Evolutionary conservation across 2,888 invertebrate genomes (phyloP), one percentile per base, ranked within the genome.

Genomic region (Drosophila meridiana): DNA sequence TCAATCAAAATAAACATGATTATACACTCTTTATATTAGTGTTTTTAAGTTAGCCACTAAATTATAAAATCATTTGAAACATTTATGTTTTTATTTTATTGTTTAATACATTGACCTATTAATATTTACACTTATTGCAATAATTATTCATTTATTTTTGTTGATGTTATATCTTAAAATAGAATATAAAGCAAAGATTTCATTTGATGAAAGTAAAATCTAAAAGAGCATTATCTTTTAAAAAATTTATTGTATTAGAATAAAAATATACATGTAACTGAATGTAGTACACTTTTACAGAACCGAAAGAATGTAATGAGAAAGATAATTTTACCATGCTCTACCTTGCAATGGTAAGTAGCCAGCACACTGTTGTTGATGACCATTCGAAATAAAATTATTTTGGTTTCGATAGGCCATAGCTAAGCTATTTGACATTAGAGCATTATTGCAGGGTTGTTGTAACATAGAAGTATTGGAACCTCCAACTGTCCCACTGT

Each of bases 321-420:
- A 53, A 61, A 66, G 48, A 53, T 57, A 67, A 57, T 62, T 86
- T 88, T 97, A 97, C 97, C 97, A 97, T 92, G 97, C 97, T 93
- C 97, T 94, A 82, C 96, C 96, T 93, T 97, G 96, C 70, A 97
- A 95, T 85, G 97, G 96, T 85, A 97, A 95, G 93, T 97, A 97
- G 69, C 97, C 96, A 69, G 96, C 95, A 94, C 97, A 97, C 93
- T 96, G 97, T 92, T 97, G 97, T 92, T 97, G 97, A 94, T 95
- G 95, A 82, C 96, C 96, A 87, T 96, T 94, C 56, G 94, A 94
- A 84, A 94, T 94, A 88, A 94, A 96, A 89, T 96, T 94, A 68
- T 94, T 94, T 85, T 96, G 96, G 93, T 96, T 96, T 76, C 94
- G 91, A 89, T 94, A 94, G 76, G 94, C 94, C 95, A 95, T 94